phyloP scores from a whole-genome alignment of 2,888 invertebrate genomes.

The Metopia argyrocephala region DNA sequence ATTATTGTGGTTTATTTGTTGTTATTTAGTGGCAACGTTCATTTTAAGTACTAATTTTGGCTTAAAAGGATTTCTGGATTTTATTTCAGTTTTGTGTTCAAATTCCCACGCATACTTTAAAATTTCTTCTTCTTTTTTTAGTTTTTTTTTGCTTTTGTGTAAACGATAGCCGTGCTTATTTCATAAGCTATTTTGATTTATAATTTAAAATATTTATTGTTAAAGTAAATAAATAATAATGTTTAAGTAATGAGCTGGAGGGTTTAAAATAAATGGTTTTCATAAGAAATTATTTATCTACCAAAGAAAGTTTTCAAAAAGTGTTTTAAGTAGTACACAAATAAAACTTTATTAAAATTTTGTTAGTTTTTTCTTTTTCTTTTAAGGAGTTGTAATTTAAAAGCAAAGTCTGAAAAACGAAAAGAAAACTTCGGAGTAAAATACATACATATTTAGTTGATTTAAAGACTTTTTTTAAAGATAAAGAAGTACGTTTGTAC shows the following conservation, averaged over 20 bases:
- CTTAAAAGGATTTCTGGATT: constrained; percentile 14
- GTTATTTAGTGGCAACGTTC: constrained; percentile 38
- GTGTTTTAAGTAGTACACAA: not conserved
- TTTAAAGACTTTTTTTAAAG: too few relatives aligned
- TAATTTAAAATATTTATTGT: constrained; percentile 19
- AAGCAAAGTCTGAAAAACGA: too few relatives aligned
- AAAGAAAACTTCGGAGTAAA: too few relatives aligned
- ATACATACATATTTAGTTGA: too few relatives aligned
- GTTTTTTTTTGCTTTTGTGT: not conserved
- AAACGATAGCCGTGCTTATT: constrained; percentile 25
- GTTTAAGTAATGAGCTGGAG: not conserved
- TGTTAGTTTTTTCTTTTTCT: too few relatives aligned
- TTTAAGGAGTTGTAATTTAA: too few relatives aligned
- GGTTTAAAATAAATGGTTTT: not conserved
- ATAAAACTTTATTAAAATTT: too few relatives aligned
- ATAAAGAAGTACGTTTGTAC: too few relatives aligned
- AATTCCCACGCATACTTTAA: not conserved
- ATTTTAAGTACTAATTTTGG: constrained; percentile 47
- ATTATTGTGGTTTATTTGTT: constrained; percentile 14
- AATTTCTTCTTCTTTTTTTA: not conserved
- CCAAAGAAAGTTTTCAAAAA: not conserved
- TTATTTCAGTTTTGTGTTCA: not conserved
- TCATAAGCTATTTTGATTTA: constrained; percentile 46
- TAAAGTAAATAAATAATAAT: not conserved
- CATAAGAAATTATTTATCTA: too few relatives aligned